Conservation (phyloP, 2,797 vertebrate species). For the Eutrigla gurnardus region DNA sequence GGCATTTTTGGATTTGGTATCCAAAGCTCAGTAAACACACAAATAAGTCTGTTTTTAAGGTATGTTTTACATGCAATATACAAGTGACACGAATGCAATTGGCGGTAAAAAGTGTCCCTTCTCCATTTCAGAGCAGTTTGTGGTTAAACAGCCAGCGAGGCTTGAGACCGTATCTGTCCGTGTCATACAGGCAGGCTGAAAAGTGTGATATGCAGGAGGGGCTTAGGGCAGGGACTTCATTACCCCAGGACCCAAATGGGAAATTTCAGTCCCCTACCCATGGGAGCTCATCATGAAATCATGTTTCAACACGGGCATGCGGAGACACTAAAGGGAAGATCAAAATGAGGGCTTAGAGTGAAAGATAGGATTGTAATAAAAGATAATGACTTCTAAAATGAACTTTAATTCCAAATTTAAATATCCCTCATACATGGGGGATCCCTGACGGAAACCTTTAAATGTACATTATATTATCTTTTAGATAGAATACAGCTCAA, state of each 20-base stretch:
- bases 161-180: conserved; percentile 66
- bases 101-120: conserved; percentile 29
- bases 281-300: conserved; percentile 40
- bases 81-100: conserved; percentile 15
- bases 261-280: conserved; percentile 47
- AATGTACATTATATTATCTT: conserved; percentile 1
- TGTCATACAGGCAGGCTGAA: conserved; percentile 53
- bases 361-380: conserved; percentile 17
- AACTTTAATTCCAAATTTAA: conserved; percentile 13
- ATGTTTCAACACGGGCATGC: conserved; percentile 30
- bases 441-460: neutral
- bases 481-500: conserved; percentile 19
- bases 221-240: conserved; percentile 59
- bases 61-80: neutral
- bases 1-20: neutral
- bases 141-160: conserved; percentile 65
- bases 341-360: neutral
- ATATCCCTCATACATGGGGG: neutral
- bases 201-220: conserved; percentile 54
- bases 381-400: neutral
- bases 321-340: neutral
- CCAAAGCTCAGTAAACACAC: neutral
- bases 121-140: conserved; percentile 61
- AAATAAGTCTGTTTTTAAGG: neutral
- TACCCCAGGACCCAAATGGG: conserved; percentile 49